Conservation (phyloP, 2,888 invertebrate species). For the Galeopsomyia nigrocyanea region DNA sequence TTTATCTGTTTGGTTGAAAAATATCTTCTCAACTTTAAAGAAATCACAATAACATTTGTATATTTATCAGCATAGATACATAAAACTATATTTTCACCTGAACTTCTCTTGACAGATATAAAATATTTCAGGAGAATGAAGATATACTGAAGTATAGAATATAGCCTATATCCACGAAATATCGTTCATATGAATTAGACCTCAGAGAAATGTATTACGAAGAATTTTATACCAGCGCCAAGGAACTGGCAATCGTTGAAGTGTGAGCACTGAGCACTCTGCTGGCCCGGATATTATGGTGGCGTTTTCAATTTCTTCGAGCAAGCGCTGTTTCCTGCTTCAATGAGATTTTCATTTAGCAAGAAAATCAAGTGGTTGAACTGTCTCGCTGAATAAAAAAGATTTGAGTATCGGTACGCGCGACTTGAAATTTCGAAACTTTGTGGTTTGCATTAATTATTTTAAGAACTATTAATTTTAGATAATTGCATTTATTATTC, state of each 20-base stretch:
- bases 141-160: constrained; percentile 22
- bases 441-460: too few species aligned
- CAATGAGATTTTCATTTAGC: too few species aligned
- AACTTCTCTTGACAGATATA: background rate
- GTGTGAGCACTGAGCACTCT: constrained; percentile 3
- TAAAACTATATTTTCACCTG: background rate
- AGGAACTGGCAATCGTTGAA: constrained; percentile 10
- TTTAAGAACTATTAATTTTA: too few species aligned
- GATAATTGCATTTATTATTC: too few species aligned
- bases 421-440: too few species aligned
- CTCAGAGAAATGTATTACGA: constrained; percentile 19
- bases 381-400: too few species aligned
- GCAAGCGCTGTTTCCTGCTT: background rate
- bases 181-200: constrained; percentile 22
- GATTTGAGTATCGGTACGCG: too few species aligned
- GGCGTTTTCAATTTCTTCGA: background rate
- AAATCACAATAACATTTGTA: too few species aligned
- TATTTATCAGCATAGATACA: too few species aligned
- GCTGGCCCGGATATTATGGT: constrained; percentile 21
- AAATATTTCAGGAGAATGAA: constrained; percentile 12
- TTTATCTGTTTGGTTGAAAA: too few species aligned
- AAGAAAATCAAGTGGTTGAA: too few species aligned
- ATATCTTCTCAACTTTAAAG: too few species aligned
- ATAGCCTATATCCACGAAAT: constrained; percentile 13
- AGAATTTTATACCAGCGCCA: constrained; percentile 12